Evolutionary conservation across 2,113 vertebrate species (phyloP).

Genomic region (Aegotheles bennettii): DNA sequence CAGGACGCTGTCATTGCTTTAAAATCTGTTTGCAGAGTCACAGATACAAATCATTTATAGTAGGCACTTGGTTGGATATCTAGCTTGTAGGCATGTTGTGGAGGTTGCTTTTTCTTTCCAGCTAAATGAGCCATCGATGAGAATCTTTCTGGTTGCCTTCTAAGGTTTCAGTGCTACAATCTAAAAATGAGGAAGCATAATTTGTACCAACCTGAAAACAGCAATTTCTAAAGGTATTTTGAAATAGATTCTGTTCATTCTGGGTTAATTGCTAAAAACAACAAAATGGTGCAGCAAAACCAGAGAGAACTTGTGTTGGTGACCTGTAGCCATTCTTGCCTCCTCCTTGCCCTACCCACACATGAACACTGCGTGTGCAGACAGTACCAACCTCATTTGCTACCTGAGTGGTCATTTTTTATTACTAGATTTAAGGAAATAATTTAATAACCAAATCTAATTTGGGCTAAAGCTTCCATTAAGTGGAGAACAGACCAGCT

Average conservation of each 20-base stretch:
- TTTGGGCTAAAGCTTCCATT: not conserved
- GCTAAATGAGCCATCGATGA: not conserved
- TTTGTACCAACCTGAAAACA: not conserved
- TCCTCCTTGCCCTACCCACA: not conserved
- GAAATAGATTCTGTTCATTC: not conserved
- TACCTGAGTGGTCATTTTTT: not conserved
- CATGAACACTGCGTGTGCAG: accelerated
- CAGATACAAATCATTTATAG: not conserved
- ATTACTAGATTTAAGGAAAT: not conserved
- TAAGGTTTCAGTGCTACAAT: not conserved
- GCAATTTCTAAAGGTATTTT: not conserved
- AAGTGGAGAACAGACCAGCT: not conserved
- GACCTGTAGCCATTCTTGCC: not conserved
- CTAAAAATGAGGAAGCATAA: not conserved
- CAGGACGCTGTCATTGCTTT: not conserved
- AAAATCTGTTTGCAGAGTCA: not conserved
- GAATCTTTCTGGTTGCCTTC: not conserved
- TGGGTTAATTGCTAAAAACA: not conserved
- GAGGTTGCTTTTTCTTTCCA: not conserved
- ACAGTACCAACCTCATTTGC: not conserved
- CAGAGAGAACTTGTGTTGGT: not conserved
- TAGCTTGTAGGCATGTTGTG: not conserved
- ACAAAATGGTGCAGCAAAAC: not conserved
- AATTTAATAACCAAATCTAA: not conserved
- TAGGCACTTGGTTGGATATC: not conserved